Base-by-base conservation (phyloP, 2,888 invertebrate genomes). In the Chironomus riparius region DNA sequence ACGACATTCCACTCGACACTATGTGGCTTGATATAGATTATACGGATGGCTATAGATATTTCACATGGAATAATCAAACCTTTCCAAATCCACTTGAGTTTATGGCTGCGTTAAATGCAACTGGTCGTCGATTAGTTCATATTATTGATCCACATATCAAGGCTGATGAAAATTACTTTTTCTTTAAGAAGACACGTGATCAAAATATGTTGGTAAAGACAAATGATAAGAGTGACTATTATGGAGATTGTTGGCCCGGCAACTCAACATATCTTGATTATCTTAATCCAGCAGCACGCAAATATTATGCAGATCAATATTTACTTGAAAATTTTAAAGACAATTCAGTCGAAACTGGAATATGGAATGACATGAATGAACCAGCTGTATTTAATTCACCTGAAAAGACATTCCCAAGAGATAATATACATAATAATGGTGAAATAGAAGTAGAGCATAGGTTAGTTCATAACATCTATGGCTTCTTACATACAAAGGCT, bases 291-390 rank as follows among this genome's bases (percentile, higher is more conserved):
- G 89, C 85, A 38, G 93, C 93, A 0, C 86, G 90, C 15, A 88
- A 94, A 71, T 99, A 96, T 84, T 95, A 93, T 85, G 85, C 91
- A 2, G 88, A 88, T 18, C 87, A 90, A 71, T 90, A 87, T 82
- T 82, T 84, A n/a, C 81, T 88, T 68, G 85, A 87, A 10, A 83
- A 83, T 73, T 84, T 83, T 62, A 81, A 82, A 65, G 82, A 95
- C 0, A 92, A 93, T 0, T 92, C 91, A 6, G 87, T 90, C 18
- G 92, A 95, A 80, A 90, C 96, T 0, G 92, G 93, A 84, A 89
- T 95, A 47, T 99, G 99, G 99, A 99, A 99, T 82, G 99, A 99
- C 80, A 99, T 99, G 99, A 99, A 99, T 80, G 99, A 99, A 82
- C 99, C 99, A 0, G 97, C 97, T 2, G 89, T 99, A 0, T 99